Evolutionary conservation across 2,113 vertebrate genomes (phyloP), one percentile per base, ranked within the genome.

Genomic region (Psittacula cyanocephala): DNA sequence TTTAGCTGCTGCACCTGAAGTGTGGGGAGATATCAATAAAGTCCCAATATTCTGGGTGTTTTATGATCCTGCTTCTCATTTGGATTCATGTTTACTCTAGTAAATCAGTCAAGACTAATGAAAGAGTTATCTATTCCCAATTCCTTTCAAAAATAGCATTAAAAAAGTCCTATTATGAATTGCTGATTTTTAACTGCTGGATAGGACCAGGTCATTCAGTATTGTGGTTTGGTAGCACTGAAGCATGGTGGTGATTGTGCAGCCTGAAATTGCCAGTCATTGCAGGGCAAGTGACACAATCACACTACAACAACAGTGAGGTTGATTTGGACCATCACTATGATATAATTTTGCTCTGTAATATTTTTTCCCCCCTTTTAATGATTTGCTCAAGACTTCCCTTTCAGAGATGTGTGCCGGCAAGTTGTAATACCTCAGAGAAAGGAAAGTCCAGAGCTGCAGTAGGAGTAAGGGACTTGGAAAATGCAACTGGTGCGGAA

Each of bases 401-500:
- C 69, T 93, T 91, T 95, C 64, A 78, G 93, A 95, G 71, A 63
- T 23, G 74, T 33, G 50, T 49, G 72, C 82, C 94, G 88, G 85
- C 82, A 93, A 88, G 81, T 86, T 84, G 70, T 59, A 95, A 52
- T 91, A 50, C 88, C 12, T 0, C 87, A 87, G 96, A 95, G 86
- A 90, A 86, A 67, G 83, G 88, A 92, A 96, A 81, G 93, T 96
- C 96, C 91, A 0, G 86, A 94, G 91, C 77, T 91, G 85, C 93
- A 84, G 67, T 13, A 91, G 76, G 76, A 97, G 69, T 53, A 88
- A 91, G 89, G 79, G 94, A 91, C 92, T 95, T 85, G 80, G 92
- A 83, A 96, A 96, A 91, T 59, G 82, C 93, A 96, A 92, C 92
- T 96, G 96, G 96, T 97, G 96, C 90, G 82, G 95, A 97, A 97